Percentiles rank a stretch among this genome's conserved stretches.
phyloP scores from a whole-genome alignment of 2,888 invertebrate genomes.

The Hydraecia micacea region DNA sequence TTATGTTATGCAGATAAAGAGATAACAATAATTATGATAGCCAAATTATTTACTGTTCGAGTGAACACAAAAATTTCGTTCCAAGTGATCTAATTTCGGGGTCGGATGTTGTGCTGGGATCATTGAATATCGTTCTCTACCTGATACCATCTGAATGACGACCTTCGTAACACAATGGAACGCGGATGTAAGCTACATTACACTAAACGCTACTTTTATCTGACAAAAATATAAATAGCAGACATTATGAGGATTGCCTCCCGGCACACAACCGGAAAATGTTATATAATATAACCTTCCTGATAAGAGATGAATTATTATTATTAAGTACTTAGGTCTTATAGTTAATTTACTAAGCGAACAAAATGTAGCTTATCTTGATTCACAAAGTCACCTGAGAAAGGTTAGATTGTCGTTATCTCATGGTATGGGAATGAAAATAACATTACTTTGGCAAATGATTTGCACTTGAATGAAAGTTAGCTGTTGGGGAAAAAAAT shows the following conservation, averaged over 20 bases:
- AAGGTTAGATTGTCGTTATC: background rate
- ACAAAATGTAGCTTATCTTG: background rate
- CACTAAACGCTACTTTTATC: constrained; percentile 35
- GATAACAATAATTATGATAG: constrained; percentile 15
- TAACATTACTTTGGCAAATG: background rate
- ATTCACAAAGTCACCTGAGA: background rate
- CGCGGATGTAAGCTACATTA: constrained; percentile 58
- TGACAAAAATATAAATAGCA: constrained; percentile 15
- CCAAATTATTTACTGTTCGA: constrained; percentile 21
- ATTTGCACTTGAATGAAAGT: background rate
- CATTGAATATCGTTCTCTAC: constrained; percentile 25
- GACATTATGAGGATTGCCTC: constrained; percentile 27
- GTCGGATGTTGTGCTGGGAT: constrained; percentile 45
- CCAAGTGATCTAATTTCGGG: constrained; percentile 52
- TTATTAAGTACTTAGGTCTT: background rate
- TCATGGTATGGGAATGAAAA: background rate
- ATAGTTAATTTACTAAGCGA: background rate
- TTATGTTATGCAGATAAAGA: constrained; percentile 12
- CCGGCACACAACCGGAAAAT: background rate
- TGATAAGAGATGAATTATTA: constrained; percentile 22
- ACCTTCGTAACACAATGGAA: constrained; percentile 46
- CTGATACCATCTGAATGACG: constrained; percentile 46
- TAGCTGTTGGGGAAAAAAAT: background rate
- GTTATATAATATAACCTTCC: background rate
- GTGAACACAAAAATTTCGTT: constrained; percentile 29